Percentiles rank a stretch among this genome's conserved stretches.
Evolutionary conservation across 2,113 vertebrate genomes (phyloP).

Genomic region (Chunga burmeisteri): DNA sequence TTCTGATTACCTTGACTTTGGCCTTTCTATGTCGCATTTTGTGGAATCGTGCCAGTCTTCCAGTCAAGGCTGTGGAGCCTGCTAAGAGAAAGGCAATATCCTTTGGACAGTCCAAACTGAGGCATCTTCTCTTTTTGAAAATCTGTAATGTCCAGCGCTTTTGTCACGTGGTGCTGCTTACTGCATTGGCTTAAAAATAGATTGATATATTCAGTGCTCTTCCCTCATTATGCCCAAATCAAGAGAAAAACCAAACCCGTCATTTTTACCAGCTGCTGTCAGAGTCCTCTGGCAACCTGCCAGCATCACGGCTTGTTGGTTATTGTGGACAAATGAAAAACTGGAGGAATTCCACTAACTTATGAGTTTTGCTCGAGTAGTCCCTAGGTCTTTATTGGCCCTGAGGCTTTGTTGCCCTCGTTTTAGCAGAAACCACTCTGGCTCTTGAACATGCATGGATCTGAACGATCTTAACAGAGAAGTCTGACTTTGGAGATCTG

Average conservation of each 20-base stretch:
- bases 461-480: not conserved
- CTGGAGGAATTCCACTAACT: not conserved
- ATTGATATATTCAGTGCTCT: not conserved
- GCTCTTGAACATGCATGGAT: not conserved
- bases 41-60: not conserved
- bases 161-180: not conserved
- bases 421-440: not conserved
- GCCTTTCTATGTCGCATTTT: not conserved
- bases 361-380: not conserved
- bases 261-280: conserved; percentile 3
- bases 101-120: not conserved
- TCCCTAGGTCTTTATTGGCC: not conserved
- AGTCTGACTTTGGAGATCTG: not conserved
- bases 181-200: not conserved
- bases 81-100: not conserved
- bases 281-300: conserved; percentile 4
- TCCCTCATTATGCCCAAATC: not conserved
- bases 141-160: not conserved
- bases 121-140: not conserved
- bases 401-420: not conserved
- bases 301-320: not conserved
- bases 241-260: not conserved
- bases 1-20: not conserved
- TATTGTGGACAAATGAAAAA: not conserved
- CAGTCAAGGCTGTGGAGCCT: not conserved